Conservation (phyloP, 2,797 vertebrate species). For the Remorina albescens region DNA sequence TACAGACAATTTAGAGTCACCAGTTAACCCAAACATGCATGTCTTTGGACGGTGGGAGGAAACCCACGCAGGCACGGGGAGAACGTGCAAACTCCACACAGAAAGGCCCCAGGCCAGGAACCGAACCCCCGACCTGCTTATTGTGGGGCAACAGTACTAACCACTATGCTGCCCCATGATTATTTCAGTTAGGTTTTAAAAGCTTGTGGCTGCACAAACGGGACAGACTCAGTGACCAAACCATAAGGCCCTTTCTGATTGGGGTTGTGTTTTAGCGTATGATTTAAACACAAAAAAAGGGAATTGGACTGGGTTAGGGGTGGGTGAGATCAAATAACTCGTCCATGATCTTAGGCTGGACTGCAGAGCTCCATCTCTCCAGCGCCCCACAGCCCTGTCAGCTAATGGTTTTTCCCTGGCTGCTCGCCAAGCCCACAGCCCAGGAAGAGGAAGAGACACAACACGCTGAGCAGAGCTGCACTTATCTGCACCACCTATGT, state of each 20-base stretch:
- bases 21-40: too few species aligned
- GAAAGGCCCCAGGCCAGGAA: too few species aligned
- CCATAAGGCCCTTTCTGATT: background rate
- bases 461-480: background rate
- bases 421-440: conserved; percentile 24
- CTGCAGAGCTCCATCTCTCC: conserved; percentile 32
- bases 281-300: conserved; percentile 6
- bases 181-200: background rate
- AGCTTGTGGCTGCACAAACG: background rate
- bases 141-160: too few species aligned
- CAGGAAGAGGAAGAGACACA: conserved; percentile 46
- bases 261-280: background rate
- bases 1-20: too few species aligned
- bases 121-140: too few species aligned
- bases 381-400: conserved; percentile 20
- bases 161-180: too few species aligned
- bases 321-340: conserved; percentile 15
- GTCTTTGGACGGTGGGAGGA: too few species aligned
- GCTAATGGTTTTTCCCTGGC: conserved; percentile 31
- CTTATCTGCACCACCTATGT: conserved; percentile 21
- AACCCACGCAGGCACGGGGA: too few species aligned
- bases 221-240: background rate
- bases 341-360: conserved; percentile 11
- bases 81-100: too few species aligned
- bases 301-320: too few species aligned